These are phyloP conservation scores for Ectemnius cavifrons DNA, from an alignment of 2,888 invertebrate species.

Conservation along the genomic window DNA sequence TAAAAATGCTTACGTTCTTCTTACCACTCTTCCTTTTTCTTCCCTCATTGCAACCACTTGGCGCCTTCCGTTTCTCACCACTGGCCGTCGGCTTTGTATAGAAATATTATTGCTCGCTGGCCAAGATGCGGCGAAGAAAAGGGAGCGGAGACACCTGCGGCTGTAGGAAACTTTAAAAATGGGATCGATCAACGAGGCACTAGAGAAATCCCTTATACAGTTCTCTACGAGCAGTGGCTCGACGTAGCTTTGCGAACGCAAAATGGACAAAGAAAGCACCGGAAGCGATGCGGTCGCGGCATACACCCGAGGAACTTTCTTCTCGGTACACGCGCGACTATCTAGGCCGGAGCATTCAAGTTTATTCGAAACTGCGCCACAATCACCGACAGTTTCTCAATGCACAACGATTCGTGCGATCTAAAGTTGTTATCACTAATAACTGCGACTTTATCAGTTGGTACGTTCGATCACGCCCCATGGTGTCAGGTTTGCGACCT, in stretches of 20 bases:
- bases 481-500: conserved; percentile 22
- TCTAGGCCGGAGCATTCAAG: conserved; percentile 48
- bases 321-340: no score
- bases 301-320: not conserved
- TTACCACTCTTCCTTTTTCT: not conserved
- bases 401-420: conserved; percentile 54
- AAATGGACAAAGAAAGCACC: conserved; percentile 42
- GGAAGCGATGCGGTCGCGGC: conserved; percentile 28
- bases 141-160: not conserved
- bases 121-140: not conserved
- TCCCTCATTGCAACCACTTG: no score
- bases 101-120: not conserved
- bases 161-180: conserved; percentile 11
- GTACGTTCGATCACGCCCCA: conserved; percentile 59
- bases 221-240: conserved; percentile 11
- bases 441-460: conserved; percentile 60
- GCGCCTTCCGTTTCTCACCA: not conserved
- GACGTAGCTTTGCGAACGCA: conserved; percentile 32
- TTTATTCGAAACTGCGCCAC: conserved; percentile 60
- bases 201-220: conserved; percentile 9
- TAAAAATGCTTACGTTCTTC: not conserved
- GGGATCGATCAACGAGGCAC: conserved; percentile 11
- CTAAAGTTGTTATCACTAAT: conserved; percentile 68
- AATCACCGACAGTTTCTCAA: conserved; percentile 60
- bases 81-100: not conserved